phyloP scores from a whole-genome alignment of 2,797 vertebrate genomes.

The Cheracebus regulus region DNA sequence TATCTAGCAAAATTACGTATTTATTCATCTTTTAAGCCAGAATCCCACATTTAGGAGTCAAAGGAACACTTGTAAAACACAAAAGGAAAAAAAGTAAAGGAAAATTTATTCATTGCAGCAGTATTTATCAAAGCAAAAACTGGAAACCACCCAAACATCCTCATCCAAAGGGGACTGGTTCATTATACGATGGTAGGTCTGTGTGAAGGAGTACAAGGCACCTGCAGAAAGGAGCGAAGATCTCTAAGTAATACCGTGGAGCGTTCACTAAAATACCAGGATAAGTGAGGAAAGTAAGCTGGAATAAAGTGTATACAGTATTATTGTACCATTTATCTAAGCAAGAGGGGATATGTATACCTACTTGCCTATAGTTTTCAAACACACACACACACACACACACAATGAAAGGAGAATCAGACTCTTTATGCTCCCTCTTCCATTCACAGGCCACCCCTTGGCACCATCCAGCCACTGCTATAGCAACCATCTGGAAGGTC shows the following conservation, averaged over 20 bases:
- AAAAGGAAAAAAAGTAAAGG: not conserved
- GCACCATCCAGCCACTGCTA: not conserved
- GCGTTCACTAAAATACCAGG: not conserved
- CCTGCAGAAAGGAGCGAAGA: not conserved
- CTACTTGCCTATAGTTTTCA: not conserved
- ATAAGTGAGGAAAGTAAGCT: not conserved
- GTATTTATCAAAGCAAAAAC: not conserved
- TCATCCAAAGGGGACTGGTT: not conserved
- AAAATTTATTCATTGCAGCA: not conserved
- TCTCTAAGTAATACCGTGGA: not conserved
- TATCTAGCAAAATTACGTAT: not conserved
- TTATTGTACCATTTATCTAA: not conserved
- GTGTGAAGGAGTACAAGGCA: not conserved
- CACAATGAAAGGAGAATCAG: not conserved
- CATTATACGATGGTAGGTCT: not conserved
- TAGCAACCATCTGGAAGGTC: not conserved
- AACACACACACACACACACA: not conserved
- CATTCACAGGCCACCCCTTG: not conserved
- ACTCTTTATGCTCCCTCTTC: not conserved
- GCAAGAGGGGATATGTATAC: not conserved
- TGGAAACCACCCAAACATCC: not conserved
- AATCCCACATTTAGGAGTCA: not conserved
- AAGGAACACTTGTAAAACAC: not conserved
- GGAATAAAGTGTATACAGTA: not conserved
- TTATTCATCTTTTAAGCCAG: slow-evolving; percentile 16